Conservation (phyloP, 2,113 vertebrate genomes). For the Nymphicus hollandicus region DNA sequence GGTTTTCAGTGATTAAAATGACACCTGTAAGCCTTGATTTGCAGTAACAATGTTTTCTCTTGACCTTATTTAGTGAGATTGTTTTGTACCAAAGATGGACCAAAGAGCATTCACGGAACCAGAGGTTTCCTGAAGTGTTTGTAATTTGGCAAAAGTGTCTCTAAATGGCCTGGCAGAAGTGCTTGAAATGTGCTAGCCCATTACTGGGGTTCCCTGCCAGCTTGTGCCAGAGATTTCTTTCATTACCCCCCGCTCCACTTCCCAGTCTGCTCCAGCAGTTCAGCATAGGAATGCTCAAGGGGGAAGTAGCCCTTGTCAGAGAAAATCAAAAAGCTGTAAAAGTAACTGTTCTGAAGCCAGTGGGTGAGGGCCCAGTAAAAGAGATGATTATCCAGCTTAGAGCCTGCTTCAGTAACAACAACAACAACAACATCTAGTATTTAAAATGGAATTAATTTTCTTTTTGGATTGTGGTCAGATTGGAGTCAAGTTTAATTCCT, state of each 20-base stretch:
- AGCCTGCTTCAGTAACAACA: not conserved
- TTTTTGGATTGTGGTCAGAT: not conserved
- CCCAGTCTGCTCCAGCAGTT: not conserved
- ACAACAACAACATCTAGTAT: not conserved
- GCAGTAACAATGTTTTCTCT: not conserved
- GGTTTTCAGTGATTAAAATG: not conserved
- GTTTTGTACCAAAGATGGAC: not conserved
- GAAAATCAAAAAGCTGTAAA: not conserved
- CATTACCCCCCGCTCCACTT: not conserved
- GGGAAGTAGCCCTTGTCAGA: not conserved
- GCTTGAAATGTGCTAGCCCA: not conserved
- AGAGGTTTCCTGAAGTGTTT: not conserved
- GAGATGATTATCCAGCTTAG: not conserved
- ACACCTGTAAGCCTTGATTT: not conserved
- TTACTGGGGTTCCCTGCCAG: not conserved
- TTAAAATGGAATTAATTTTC: conserved; percentile 25
- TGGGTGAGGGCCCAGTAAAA: not conserved
- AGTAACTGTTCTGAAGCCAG: not conserved
- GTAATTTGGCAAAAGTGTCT: not conserved
- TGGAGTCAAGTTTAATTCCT: conserved; percentile 12
- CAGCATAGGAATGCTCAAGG: not conserved
- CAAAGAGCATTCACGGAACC: not conserved
- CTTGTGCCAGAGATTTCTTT: not conserved
- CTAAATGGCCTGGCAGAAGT: not conserved
- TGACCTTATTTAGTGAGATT: not conserved